phyloP scores from a whole-genome alignment of 1,140 invertebrate genomes.

The Holotrichia oblita region DNA sequence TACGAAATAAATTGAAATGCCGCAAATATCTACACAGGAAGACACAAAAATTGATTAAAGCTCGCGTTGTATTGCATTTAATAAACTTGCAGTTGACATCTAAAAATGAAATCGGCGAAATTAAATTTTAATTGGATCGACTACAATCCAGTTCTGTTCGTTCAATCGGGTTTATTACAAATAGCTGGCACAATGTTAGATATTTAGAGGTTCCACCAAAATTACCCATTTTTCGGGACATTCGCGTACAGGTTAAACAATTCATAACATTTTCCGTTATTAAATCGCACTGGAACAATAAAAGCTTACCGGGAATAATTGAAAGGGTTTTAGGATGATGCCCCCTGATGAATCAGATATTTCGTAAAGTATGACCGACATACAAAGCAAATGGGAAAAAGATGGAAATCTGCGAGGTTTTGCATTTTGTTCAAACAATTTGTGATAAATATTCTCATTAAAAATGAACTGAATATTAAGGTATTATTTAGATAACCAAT shows the following conservation, averaged over 20 bases:
- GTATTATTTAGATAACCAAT: too few relatives aligned
- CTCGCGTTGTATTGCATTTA: not conserved
- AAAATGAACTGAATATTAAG: too few relatives aligned
- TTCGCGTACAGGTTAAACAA: not conserved
- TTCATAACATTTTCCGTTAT: constrained; percentile 22
- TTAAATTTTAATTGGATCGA: constrained; percentile 23
- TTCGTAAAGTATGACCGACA: not conserved
- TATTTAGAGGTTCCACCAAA: not conserved
- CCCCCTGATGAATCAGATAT: not conserved
- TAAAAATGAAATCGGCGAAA: not conserved
- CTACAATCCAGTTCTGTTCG: not conserved
- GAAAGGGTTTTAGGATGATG: not conserved
- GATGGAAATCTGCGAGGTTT: too few relatives aligned
- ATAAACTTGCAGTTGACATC: constrained; percentile 1
- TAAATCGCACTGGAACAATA: not conserved
- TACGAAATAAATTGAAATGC: too few relatives aligned
- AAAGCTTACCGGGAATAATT: not conserved
- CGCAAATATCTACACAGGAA: not conserved
- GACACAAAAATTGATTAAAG: not conserved
- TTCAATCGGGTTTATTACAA: not conserved
- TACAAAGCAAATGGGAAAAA: too few relatives aligned
- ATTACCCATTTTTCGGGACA: not conserved
- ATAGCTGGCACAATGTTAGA: not conserved
- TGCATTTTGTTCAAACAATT: too few relatives aligned
- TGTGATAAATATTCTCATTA: too few relatives aligned